Evolutionary conservation across 2,888 invertebrate genomes (phyloP), one percentile per base, ranked within the genome.

Genomic region (Cataglyphis livida): DNA sequence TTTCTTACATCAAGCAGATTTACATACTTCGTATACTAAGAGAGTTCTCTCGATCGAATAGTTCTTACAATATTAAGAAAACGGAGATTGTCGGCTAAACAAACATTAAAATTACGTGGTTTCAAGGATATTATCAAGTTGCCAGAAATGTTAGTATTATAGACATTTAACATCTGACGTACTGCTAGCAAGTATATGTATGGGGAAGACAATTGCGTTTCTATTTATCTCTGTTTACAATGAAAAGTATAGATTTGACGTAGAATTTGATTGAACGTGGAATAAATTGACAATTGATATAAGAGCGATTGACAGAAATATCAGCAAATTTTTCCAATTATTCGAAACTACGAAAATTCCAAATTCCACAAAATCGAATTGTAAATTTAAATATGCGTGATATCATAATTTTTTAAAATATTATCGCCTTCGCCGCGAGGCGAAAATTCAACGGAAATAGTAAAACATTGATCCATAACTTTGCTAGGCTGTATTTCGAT

Each of bases 191-290:
- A 85, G 73, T 84, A 65, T 28, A 65, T 28, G n/a, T 59, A 86
- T 68, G 75, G 51, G 84, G 90, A 91, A 91, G 61, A 90, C 91
- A 90, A 87, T 87, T 82, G 41, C 38, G 82, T 84, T 88, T 87
- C 68, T 68, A 75, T 82, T 83, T 65, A 54, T 68, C 68, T 71
- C 65, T 25, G 28, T 85, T 59, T 59, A 85, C 51, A 51, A 32
- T 61, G 68, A 74, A 51, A 83, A 32, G 51, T 76, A n/a, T 66
- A 81, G 81, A n/a, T 7, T 87, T 85, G 81, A 91, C 92, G 83
- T 91, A 92, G 78, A 65, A 82, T 90, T 91, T 85, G 87, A 91
- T 90, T 88, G 85, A 85, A 85, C 76, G 38, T 41, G 10, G 41
- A 38, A 57, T 54, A 9, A 66, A 68, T 76, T 21, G 38, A 5